Evolutionary conservation across 1,140 invertebrate species (phyloP), one percentile per base, ranked within the genome.

Genomic region (Aphidius gifuensis): DNA sequence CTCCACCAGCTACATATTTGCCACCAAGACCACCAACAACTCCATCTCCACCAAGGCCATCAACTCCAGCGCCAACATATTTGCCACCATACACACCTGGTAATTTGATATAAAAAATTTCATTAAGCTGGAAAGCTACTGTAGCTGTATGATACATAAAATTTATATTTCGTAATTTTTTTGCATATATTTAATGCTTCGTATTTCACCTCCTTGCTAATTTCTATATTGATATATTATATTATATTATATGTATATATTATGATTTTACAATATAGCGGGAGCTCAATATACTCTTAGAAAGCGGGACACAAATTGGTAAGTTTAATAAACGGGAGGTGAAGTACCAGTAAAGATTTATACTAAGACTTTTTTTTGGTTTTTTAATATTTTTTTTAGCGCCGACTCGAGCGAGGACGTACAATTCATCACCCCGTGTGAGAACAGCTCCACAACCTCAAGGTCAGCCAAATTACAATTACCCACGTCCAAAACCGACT

Each of bases 21-120:
- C 64, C 56, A 6, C 58, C 56, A 40, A 64, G 48, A 16, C 54
- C 64, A 1, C 58, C 63, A 9, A 11, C 56, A n/a, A 58, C 51
- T 6, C 49, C 58, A n/a, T 50, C 66, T 4, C 40, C 66, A 1
- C 16, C 60, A 0, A 53, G 43, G 4, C 60, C 62, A 3, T 69
- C 68, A 21, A 70, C 71, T 1, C 70, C 71, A 39, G 71, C 70
- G 2, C 70, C 68, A 40, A 70, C 69, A 2, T 73, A 73, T 58
- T 58, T 72, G 44, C 71, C 71, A 47, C 71, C 70, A 3, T 62
- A 60, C 40, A 23, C 58, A 49, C 48, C 42, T 47, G 59, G 59
- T 46, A 61, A 16, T 16, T 16, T 16, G 16, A 16, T 16, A 16
- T 16, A 16, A 16, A 16, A 16, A 16, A 16, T 16, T 16, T 16